phyloP scores from a whole-genome alignment of 2,888 invertebrate genomes.

The Nyleta sp. region DNA sequence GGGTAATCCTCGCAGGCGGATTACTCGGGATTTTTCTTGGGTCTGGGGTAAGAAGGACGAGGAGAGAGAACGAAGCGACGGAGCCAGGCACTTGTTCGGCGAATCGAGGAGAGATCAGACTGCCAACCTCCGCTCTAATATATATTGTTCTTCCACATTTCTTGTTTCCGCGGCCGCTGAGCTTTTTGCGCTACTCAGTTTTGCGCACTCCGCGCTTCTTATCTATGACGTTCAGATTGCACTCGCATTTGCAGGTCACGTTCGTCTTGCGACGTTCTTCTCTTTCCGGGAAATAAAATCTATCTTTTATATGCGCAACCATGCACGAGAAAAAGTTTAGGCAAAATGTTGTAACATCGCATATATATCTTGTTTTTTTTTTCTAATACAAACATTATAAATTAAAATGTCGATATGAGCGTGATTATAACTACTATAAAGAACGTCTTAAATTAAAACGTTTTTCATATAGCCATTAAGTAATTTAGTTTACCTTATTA shows the following conservation, averaged over 20 bases:
- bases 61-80: slow-evolving; percentile 69
- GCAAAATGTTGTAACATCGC: no score
- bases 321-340: background rate
- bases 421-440: no score
- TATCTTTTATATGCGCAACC: slow-evolving; percentile 2
- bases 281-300: slow-evolving; percentile 1
- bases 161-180: slow-evolving; percentile 60
- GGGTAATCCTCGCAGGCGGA: slow-evolving; percentile 79
- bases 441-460: no score
- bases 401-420: no score
- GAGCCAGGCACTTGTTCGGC: slow-evolving; percentile 71
- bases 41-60: slow-evolving; percentile 71
- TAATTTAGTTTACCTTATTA: no score
- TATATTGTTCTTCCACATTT: slow-evolving; percentile 73
- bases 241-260: slow-evolving; percentile 34
- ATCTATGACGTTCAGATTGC: slow-evolving; percentile 45
- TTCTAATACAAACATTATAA: no score
- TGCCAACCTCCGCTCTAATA: slow-evolving; percentile 74
- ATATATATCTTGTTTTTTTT: no score
- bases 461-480: no score
- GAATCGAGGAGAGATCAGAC: slow-evolving; percentile 70
- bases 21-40: slow-evolving; percentile 78
- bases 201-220: slow-evolving; percentile 56
- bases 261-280: slow-evolving; percentile 8
- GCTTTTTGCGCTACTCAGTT: slow-evolving; percentile 60